Evolutionary conservation across 2,797 vertebrate species (phyloP).

Genomic region (Aselliscus stoliczkanus): DNA sequence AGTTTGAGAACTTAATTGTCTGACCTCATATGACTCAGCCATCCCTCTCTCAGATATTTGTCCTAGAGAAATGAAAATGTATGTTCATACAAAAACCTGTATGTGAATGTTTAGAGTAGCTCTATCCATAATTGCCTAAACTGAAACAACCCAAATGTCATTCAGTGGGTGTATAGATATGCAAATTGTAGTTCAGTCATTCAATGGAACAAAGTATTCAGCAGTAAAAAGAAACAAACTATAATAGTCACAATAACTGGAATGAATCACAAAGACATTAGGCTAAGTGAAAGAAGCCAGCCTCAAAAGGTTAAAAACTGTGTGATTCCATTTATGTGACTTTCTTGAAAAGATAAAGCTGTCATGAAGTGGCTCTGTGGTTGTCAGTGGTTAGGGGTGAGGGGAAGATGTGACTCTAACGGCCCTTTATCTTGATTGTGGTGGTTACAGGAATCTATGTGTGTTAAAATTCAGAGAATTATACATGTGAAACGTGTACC

Average conservation of each 20-base stretch:
- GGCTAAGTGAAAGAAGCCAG: not conserved
- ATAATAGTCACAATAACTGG: not conserved
- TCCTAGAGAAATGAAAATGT: not conserved
- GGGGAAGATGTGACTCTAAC: not conserved
- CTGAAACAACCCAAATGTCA: not conserved
- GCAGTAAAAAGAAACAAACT: not conserved
- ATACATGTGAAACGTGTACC: not conserved
- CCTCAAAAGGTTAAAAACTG: not conserved
- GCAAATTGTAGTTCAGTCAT: too few species aligned
- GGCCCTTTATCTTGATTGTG: not conserved
- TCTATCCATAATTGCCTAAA: not conserved
- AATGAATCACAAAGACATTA: not conserved
- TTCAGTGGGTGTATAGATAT: too few species aligned
- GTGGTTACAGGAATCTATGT: not conserved
- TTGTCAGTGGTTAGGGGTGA: not conserved
- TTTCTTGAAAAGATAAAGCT: not conserved
- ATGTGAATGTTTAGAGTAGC: not conserved
- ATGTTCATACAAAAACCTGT: not conserved
- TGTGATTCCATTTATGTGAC: not conserved
- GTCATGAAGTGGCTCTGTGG: not conserved
- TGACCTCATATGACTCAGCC: not conserved
- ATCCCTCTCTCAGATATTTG: not conserved
- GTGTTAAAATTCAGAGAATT: not conserved
- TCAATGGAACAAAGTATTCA: fast-evolving
- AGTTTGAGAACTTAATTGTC: too few species aligned